Conservation (phyloP, 2,888 invertebrate genomes). For the Aromia moschata region DNA sequence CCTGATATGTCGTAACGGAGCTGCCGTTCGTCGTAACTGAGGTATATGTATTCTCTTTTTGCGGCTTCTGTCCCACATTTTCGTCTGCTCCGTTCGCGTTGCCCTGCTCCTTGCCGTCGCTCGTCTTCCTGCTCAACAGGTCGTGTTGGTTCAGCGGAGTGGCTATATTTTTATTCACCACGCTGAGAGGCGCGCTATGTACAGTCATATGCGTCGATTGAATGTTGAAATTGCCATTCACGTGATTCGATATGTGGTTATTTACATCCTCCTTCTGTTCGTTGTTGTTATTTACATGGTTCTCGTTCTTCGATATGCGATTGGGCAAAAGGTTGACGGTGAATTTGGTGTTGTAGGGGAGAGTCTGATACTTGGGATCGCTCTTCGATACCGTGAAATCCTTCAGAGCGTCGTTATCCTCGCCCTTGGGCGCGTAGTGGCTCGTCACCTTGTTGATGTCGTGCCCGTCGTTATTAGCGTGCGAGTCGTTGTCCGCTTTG, state of each 20-base stretch:
- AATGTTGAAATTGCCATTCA: slow-evolving; percentile 61
- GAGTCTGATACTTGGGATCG: slow-evolving; percentile 90
- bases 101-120: slow-evolving; percentile 44
- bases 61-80: slow-evolving; percentile 32
- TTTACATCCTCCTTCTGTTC: slow-evolving; percentile 51
- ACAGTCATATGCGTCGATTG: slow-evolving; percentile 65
- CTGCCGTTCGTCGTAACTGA: slow-evolving; percentile 31
- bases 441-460: slow-evolving; percentile 55
- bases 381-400: slow-evolving; percentile 83
- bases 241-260: slow-evolving; percentile 48
- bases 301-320: slow-evolving; percentile 52
- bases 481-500: slow-evolving; percentile 54
- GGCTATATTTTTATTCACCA: slow-evolving; percentile 73
- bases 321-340: slow-evolving; percentile 68
- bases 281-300: slow-evolving; percentile 46
- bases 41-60: slow-evolving; percentile 42
- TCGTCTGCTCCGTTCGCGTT: slow-evolving; percentile 32
- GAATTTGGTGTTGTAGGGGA: slow-evolving; percentile 90
- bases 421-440: slow-evolving; percentile 39
- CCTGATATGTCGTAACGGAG: slow-evolving; percentile 45
- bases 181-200: slow-evolving; percentile 67
- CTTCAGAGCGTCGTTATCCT: slow-evolving; percentile 65
- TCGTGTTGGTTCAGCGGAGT: slow-evolving; percentile 70
- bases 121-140: slow-evolving; percentile 50
- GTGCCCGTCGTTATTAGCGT: slow-evolving; percentile 46